Percentiles rank a stretch among this genome's conserved stretches.
phyloP scores from a whole-genome alignment of 2,888 invertebrate species.

The Itoplectis maculator region DNA sequence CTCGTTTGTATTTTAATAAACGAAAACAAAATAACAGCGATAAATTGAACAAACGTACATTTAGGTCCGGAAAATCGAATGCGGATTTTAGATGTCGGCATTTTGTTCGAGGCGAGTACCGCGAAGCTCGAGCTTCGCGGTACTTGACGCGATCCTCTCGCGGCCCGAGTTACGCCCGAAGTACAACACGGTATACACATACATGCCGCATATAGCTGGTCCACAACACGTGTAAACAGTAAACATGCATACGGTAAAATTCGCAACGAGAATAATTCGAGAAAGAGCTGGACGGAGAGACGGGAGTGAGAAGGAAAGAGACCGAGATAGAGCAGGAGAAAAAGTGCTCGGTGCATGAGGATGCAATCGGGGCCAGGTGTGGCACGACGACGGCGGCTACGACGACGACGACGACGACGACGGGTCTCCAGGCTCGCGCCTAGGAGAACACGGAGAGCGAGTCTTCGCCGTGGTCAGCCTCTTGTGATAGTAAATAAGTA shows the following conservation, averaged over 20 bases:
- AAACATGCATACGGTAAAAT: conserved; percentile 47
- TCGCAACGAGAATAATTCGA: conserved; percentile 75
- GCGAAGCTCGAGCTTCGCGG: neutral
- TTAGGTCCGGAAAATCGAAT: too few relatives aligned
- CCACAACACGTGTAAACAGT: conserved; percentile 52
- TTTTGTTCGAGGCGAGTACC: too few relatives aligned
- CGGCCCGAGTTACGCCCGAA: neutral
- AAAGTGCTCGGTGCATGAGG: conserved; percentile 71
- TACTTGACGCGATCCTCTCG: neutral
- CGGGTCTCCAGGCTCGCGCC: conserved; percentile 30
- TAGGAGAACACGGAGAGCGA: conserved; percentile 38
- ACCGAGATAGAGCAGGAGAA: conserved; percentile 62
- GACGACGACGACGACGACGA: conserved; percentile 67
- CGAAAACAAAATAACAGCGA: too few relatives aligned
- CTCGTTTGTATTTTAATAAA: too few relatives aligned
- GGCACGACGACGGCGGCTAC: conserved; percentile 74
- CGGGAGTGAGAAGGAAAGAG: neutral
- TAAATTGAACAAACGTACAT: too few relatives aligned
- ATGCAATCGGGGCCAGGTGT: conserved; percentile 82
- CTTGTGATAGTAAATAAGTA: conserved; percentile 55
- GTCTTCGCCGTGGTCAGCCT: conserved; percentile 43
- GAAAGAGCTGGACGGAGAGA: too few relatives aligned
- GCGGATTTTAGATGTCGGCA: too few relatives aligned
- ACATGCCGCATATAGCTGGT: conserved; percentile 23
- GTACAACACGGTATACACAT: conserved; percentile 44